Base-by-base conservation (phyloP, 2,113 vertebrate genomes). In the Sylvietta virens region DNA sequence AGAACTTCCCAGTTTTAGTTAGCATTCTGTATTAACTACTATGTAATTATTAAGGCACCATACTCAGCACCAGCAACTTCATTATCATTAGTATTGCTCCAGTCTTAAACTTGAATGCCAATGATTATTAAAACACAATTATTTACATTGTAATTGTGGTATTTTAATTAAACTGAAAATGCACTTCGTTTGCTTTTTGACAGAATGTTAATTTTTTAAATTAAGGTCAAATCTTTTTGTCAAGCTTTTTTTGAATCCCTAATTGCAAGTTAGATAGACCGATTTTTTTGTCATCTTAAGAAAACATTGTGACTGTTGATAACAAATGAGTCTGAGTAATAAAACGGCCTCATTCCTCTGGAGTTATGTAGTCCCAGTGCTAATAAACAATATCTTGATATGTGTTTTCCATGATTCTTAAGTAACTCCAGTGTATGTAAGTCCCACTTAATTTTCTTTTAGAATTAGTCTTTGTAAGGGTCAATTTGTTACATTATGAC, bases 71-170 rank as follows among this genome's bases (percentile, higher is more conserved):
- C 67, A 85, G 91, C 91, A 98, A 98, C 95, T 97, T 98, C 98
- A 98, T 98, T 98, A 98, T 96, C 97, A 87, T 96, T 69, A 88
- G 87, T 94, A 97, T 94, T 91, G 86, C 95, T 94, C 96, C 97
- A 97, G 96, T 97, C 97, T 96, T 97, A 76, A 94, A 92, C 98
- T 96, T 97, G 97, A 98, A 98, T 97, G 97, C 93, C 5, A n/a
- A 97, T 97, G 96, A 97, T 98, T 98, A 98, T 97, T 98, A 98
- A 97, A 98, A 95, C 92, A 96, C 97, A 98, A 98, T 98, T 98
- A 98, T 97, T 96, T 96, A 98, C 96, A 95, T 97, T 97, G 96
- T 95, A 98, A 97, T 96, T 69, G 95, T 95, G 87, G 91, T 95
- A 95, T 97, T 97, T 97, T 98, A 97, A 98, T 98, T 98, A 98